phyloP scores from a whole-genome alignment of 1,140 invertebrate genomes.

The Aleiodes sp. region DNA sequence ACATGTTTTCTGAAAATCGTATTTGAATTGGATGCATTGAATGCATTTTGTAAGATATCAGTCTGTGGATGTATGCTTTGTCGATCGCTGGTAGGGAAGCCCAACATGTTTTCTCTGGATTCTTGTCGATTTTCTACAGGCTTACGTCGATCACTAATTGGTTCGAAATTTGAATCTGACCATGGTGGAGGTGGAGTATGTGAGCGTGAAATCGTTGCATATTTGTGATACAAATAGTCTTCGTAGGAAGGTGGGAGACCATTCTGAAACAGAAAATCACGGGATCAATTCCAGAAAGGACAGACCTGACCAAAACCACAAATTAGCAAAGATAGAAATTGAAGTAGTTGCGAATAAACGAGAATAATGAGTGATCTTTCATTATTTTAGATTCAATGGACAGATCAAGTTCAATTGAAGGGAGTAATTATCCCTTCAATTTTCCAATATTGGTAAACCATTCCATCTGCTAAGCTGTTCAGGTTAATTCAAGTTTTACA shows the following conservation, averaged over 20 bases:
- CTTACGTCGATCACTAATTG: conserved; percentile 47
- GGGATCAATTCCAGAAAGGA: conserved; percentile 2
- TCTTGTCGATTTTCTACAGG: conserved; percentile 52
- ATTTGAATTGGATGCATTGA: conserved; percentile 26
- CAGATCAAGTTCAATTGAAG: no score
- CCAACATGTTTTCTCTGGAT: conserved; percentile 53
- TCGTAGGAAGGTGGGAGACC: conserved; percentile 63
- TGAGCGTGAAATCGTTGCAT: conserved; percentile 56
- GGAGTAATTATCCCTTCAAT: no score
- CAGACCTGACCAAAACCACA: no score
- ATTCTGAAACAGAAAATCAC: conserved; percentile 42
- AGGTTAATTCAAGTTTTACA: no score
- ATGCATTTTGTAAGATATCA: conserved; percentile 14
- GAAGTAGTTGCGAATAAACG: no score
- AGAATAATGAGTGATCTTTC: no score
- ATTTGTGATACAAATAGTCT: conserved; percentile 58
- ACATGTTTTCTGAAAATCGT: conserved; percentile 49
- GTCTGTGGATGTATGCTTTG: conserved; percentile 44
- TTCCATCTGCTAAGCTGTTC: no score
- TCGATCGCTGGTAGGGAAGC: conserved; percentile 47
- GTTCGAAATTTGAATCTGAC: conserved; percentile 50
- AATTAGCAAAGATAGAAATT: no score
- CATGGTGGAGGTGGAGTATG: conserved; percentile 63
- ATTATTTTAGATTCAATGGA: no score
- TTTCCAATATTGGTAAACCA: no score